Evolutionary conservation across 2,797 vertebrate species (phyloP), one percentile per base, ranked within the genome.

Genomic region (Staurois parvus): DNA sequence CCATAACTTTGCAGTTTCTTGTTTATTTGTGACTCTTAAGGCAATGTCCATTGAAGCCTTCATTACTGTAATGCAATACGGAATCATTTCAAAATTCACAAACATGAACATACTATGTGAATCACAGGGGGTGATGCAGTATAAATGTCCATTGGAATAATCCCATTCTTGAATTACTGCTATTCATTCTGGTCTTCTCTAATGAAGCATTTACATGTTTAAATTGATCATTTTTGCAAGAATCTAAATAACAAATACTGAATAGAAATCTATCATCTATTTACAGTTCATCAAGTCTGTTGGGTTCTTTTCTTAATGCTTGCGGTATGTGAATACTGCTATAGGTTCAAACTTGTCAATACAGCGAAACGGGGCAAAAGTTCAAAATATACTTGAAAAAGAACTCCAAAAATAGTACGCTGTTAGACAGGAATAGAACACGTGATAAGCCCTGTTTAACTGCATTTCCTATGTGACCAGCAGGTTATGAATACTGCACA

Each of bases 401-500:
- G 32, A 73, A 45, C 37, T 34, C 75, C 52, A 24, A 62, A 66
- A 42, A 76, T 29, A 74, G 62, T 30, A 28, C 69, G 48, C 26
- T 69, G 77, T 52, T 48, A 26, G 29, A 72, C 67, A n/a, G 32
- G 79, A 70, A 81, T 13, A 72, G 32, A 42, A 72, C 48, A 72
- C 34, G 32, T 73, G 79, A 73, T 42, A 24, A 80, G 30, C 56
- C 37, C 37, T 34, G 72, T 67, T 76, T 76, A 24, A 56, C 48
- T 83, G 73, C 32, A 29, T 81, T 81, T 62, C 79, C 79, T 81
- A 29, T 83, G 56, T 66, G 56, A 66, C 64, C 80, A 48, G 70
- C 52, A 72, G 56, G 69, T 66, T 82, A 74, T 64, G 40, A 74
- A 34, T 83, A 21, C 56, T 75, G 40, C 26, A 45, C n/a, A 62